These are phyloP conservation scores for Helarctos malayanus DNA, from an alignment of 2,797 vertebrate genomes.

Conservation along the genomic window DNA sequence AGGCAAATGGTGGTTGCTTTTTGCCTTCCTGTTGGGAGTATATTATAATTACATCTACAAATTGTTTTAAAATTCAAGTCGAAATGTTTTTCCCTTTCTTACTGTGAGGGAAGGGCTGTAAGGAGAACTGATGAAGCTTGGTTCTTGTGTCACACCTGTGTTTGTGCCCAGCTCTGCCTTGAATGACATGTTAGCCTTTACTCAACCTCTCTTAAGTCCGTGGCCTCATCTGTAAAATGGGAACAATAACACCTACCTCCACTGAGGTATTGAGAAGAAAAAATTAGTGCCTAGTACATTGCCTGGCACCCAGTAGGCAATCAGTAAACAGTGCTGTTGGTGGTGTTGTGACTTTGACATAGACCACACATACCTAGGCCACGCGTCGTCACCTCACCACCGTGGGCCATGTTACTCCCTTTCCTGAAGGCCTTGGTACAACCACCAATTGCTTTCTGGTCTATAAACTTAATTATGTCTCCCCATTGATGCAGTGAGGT, in stretches of 20 bases:
- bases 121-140: constrained; percentile 16
- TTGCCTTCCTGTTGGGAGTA: background rate
- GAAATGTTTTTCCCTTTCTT: constrained; percentile 32
- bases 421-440: background rate
- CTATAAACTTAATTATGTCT: background rate
- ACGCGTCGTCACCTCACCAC: background rate
- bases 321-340: background rate
- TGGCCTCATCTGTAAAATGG: constrained; percentile 41
- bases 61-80: constrained; percentile 39
- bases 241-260: background rate
- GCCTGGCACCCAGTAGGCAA: background rate
- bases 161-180: constrained; percentile 20
- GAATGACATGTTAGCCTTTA: background rate
- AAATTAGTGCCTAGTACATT: background rate
- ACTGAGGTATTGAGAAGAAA: background rate
- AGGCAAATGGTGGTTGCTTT: background rate
- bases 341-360: background rate
- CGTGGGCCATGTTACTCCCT: background rate
- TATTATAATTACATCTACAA: constrained; percentile 36
- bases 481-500: background rate
- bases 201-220: constrained; percentile 26
- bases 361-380: background rate
- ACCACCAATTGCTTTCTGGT: constrained; percentile 53
- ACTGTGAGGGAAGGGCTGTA: constrained; percentile 26
- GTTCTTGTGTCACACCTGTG: background rate